phyloP scores from a whole-genome alignment of 2,888 invertebrate genomes.

The Automeris io region DNA sequence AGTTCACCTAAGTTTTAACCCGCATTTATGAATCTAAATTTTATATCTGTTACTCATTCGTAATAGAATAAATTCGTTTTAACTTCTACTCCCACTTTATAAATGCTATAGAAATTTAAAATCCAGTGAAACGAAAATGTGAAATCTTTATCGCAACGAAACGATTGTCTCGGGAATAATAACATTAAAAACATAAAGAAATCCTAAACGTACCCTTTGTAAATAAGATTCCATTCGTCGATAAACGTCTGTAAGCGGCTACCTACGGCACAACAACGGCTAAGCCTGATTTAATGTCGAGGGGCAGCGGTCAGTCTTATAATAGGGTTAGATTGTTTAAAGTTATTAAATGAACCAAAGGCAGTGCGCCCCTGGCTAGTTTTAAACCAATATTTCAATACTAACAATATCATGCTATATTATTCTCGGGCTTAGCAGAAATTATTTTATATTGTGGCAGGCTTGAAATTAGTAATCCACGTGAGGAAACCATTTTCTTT shows the following conservation, averaged over 20 bases:
- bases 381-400: too few species aligned
- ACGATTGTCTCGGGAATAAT: constrained; percentile 61
- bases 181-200: constrained; percentile 64
- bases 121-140: constrained; percentile 7
- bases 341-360: constrained; percentile 45
- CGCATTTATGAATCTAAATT: too few species aligned
- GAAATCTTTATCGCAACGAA: constrained; percentile 39
- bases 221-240: constrained; percentile 51
- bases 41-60: too few species aligned
- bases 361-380: constrained; percentile 36
- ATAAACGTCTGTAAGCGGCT: constrained; percentile 44
- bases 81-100: constrained; percentile 7
- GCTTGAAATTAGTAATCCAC: too few species aligned
- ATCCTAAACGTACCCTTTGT: constrained; percentile 43
- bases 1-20: too few species aligned
- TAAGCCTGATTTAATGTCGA: constrained; percentile 55
- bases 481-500: too few species aligned
- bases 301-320: constrained; percentile 57
- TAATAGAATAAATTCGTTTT: too few species aligned
- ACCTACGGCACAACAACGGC: constrained; percentile 26
- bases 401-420: too few species aligned
- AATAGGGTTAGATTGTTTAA: constrained; percentile 47
- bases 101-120: constrained; percentile 13
- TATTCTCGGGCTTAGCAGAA: too few species aligned
- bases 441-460: too few species aligned